Conservation (phyloP, 30 jellyfish, hydroid and myxozoan genomes). For the Calvadosia cruxmelitensis region DNA sequence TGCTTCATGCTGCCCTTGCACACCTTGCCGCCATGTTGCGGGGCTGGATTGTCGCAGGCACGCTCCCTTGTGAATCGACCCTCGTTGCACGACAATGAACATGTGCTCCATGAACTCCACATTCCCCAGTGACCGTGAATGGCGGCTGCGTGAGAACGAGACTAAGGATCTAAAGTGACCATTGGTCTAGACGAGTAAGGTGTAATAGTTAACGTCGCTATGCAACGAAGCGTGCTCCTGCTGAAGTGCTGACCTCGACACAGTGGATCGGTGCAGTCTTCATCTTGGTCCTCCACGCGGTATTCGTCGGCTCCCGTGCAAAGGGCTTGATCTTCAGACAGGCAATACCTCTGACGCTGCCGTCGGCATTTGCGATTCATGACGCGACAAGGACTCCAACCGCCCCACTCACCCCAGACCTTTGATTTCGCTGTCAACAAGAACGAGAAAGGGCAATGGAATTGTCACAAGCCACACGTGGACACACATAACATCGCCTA, state of each 20-base stretch:
- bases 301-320: slow-evolving; percentile 56
- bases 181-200: too few relatives aligned
- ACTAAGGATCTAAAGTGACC: too few relatives aligned
- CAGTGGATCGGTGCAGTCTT: slow-evolving; percentile 18
- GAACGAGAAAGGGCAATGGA: too few relatives aligned
- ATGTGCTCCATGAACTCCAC: background rate
- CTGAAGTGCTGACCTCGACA: slow-evolving; percentile 43
- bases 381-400: slow-evolving; percentile 19
- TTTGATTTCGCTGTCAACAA: background rate
- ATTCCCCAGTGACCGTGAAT: background rate
- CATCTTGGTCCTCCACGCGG: slow-evolving; percentile 36
- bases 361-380: slow-evolving; percentile 27
- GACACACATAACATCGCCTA: too few relatives aligned
- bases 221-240: too few relatives aligned
- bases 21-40: slow-evolving; percentile 26
- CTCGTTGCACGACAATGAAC: background rate
- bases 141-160: background rate
- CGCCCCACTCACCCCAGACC: slow-evolving; percentile 61
- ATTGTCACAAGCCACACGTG: too few relatives aligned
- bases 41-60: slow-evolving; percentile 53
- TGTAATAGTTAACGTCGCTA: too few relatives aligned
- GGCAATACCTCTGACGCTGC: slow-evolving; percentile 53
- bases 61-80: slow-evolving; percentile 19
- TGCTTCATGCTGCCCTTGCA: slow-evolving; percentile 36
- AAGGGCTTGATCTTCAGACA: slow-evolving; percentile 12